phyloP scores from a whole-genome alignment of 2,113 vertebrate genomes.

The Brienomyrus brachyistius region DNA sequence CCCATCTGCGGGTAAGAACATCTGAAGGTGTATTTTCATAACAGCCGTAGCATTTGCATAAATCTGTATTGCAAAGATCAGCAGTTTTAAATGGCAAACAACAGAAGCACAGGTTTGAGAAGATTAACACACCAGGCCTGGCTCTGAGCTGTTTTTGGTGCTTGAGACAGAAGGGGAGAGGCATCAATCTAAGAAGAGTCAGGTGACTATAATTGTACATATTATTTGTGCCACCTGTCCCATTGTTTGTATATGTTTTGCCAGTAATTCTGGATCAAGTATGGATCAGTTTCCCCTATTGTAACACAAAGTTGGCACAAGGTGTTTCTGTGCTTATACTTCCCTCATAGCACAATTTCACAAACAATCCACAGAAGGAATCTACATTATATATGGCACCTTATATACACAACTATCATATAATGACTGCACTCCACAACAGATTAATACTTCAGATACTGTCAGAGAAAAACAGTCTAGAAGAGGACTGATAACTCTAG shows the following conservation, averaged over 20 bases:
- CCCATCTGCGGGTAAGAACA: neutral
- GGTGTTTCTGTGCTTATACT: neutral
- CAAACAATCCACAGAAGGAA: neutral
- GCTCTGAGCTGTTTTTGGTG: neutral
- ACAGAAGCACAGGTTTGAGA: neutral
- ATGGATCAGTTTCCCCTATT: neutral
- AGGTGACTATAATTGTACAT: neutral
- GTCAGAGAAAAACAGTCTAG: neutral
- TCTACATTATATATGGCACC: neutral
- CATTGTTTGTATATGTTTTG: neutral
- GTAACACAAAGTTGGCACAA: neutral
- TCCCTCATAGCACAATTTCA: neutral
- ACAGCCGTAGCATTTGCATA: neutral
- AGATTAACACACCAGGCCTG: neutral
- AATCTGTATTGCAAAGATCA: neutral
- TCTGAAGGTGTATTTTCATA: conserved; percentile 1
- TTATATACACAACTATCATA: neutral
- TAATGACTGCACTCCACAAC: neutral
- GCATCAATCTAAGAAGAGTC: neutral
- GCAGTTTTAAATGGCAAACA: conserved; percentile 6
- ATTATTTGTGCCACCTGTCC: neutral
- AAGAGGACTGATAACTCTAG: neutral
- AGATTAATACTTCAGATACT: neutral
- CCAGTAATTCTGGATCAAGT: neutral
- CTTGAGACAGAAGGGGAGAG: neutral